Percentiles rank a stretch among this genome's conserved stretches.
Conservation (phyloP, 2,113 vertebrate genomes). For the Nettapus auritus region DNA sequence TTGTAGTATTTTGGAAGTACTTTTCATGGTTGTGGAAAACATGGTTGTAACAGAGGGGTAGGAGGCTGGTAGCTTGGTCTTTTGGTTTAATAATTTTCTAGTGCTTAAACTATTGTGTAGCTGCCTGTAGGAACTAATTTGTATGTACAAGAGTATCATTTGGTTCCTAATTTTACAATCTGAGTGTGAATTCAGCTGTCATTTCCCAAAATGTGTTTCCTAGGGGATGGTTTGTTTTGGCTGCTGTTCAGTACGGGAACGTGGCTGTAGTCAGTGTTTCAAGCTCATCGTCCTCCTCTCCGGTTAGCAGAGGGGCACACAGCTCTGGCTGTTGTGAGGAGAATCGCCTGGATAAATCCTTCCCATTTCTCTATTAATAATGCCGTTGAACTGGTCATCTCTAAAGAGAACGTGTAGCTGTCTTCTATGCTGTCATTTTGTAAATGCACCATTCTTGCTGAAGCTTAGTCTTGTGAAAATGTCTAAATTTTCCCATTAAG, state of each 20-base stretch:
- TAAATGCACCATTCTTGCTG: constrained; percentile 45
- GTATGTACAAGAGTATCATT: accelerated
- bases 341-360: not conserved
- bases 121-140: not conserved
- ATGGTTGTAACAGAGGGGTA: not conserved
- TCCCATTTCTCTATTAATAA: not conserved
- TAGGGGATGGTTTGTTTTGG: not conserved
- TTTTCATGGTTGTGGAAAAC: not conserved
- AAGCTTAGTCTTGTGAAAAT: constrained; percentile 73
- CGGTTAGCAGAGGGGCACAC: not conserved
- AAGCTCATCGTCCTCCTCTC: not conserved
- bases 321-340: not conserved
- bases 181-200: not conserved
- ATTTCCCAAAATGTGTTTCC: not conserved
- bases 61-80: not conserved
- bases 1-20: not conserved
- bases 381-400: not conserved
- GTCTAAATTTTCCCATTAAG: constrained; percentile 81
- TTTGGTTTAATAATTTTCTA: not conserved
- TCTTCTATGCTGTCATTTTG: constrained; percentile 45
- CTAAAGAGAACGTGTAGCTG: not conserved
- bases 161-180: not conserved
- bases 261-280: not conserved
- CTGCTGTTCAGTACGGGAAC: accelerated
- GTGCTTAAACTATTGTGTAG: not conserved